Evolutionary conservation across 2,113 vertebrate genomes (phyloP).

Genomic region (Elgaria multicarinata): DNA sequence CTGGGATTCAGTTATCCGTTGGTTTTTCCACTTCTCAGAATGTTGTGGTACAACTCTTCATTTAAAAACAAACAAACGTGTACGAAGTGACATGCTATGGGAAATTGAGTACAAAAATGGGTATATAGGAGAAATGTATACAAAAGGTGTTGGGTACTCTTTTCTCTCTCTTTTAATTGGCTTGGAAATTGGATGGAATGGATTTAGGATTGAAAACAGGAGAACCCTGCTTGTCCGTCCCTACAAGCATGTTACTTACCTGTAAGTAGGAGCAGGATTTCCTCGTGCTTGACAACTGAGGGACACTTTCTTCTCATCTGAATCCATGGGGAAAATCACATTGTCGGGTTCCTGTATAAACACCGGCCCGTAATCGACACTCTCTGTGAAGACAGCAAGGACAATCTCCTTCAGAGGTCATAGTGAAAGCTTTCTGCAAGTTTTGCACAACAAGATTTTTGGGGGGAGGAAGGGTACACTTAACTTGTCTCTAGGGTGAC

Average conservation of each 20-base stretch:
- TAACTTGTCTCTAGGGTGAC: no score
- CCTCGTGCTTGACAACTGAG: conserved; percentile 90
- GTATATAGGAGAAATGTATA: no score
- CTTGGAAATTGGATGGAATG: not conserved
- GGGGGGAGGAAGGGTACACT: no score
- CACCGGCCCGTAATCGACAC: conserved; percentile 90
- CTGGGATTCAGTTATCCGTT: no score
- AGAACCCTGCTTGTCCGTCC: not conserved
- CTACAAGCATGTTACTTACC: conserved; percentile 72
- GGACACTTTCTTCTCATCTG: conserved; percentile 91
- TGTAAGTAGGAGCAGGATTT: conserved; percentile 89
- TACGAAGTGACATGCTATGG: not conserved
- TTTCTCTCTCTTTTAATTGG: not conserved
- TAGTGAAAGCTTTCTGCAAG: not conserved
- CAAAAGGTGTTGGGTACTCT: no score
- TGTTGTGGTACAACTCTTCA: no score
- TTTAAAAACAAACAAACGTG: not conserved
- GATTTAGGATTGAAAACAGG: not conserved
- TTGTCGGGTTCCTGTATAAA: conserved; percentile 93
- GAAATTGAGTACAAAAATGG: not conserved
- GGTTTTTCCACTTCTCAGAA: no score
- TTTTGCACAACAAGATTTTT: not conserved
- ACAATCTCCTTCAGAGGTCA: conserved; percentile 19
- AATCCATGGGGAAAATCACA: conserved; percentile 88
- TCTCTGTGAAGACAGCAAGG: conserved; percentile 78